A percentile compares a stretch with the other conserved stretches of the same genome.
phyloP scores from a whole-genome alignment of 1,140 invertebrate genomes.

The Papilio polyxenes region DNA sequence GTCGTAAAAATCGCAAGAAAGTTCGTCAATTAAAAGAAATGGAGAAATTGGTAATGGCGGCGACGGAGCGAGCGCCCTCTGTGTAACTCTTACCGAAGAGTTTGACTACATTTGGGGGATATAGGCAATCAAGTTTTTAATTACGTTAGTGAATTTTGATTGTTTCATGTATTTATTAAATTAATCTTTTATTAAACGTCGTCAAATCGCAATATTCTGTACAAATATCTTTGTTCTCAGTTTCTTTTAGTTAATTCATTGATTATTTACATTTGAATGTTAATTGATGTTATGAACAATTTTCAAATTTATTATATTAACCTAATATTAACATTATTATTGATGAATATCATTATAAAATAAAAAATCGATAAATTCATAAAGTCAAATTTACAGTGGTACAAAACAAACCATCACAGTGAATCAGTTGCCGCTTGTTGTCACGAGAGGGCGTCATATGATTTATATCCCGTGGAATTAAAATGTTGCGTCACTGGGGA shows the following conservation, averaged over 20 bases:
- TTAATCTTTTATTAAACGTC: too few relatives aligned
- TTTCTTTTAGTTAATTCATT: too few relatives aligned
- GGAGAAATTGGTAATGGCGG: conserved; percentile 39
- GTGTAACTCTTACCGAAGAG: conserved; percentile 39
- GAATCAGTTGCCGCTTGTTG: conserved; percentile 41
- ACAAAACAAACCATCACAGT: conserved; percentile 37
- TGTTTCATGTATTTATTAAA: neutral
- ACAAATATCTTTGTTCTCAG: too few relatives aligned
- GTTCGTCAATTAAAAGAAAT: conserved; percentile 54
- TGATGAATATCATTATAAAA: neutral
- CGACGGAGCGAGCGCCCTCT: conserved; percentile 40
- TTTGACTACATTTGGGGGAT: conserved; percentile 31
- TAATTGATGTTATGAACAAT: too few relatives aligned
- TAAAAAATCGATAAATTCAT: neutral
- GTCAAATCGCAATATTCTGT: too few relatives aligned
- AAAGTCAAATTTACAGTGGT: neutral
- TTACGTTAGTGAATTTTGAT: conserved; percentile 12
- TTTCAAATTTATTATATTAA: too few relatives aligned
- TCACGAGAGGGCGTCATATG: conserved; percentile 43
- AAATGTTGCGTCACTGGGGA: conserved; percentile 47
- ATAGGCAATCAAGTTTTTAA: conserved; percentile 14
- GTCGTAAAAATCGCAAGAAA: conserved; percentile 47
- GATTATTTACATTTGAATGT: too few relatives aligned
- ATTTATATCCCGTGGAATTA: conserved; percentile 52
- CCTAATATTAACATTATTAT: neutral